A percentile compares a stretch with the other conserved stretches of the same genome.
Evolutionary conservation across 2,888 invertebrate genomes (phyloP).

Genomic region (Teinopalpus imperialis): DNA sequence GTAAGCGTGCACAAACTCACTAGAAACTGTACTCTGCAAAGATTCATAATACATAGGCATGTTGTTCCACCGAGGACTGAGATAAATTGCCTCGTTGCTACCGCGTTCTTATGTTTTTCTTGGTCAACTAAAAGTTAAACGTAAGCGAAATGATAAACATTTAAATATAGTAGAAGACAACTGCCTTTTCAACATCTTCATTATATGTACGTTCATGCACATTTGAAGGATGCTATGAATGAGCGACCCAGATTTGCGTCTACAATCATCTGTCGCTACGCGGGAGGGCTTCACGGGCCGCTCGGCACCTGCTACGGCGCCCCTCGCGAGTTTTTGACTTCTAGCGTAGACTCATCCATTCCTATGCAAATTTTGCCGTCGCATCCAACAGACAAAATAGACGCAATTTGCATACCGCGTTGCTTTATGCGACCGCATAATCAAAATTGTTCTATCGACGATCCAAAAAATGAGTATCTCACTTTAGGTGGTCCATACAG

Average conservation of each 20-base stretch:
- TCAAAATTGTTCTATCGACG: slow-evolving; percentile 39
- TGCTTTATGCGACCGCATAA: slow-evolving; percentile 60
- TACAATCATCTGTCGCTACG: slow-evolving; percentile 53
- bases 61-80: too few relatives aligned
- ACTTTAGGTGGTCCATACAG: too few relatives aligned
- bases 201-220: slow-evolving; percentile 68
- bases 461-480: slow-evolving; percentile 45
- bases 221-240: slow-evolving; percentile 67
- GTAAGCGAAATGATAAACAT: slow-evolving; percentile 42
- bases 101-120: background rate
- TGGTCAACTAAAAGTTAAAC: background rate
- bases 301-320: slow-evolving; percentile 32
- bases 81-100: too few relatives aligned
- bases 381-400: slow-evolving; percentile 67
- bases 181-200: slow-evolving; percentile 39
- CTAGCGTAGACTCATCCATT: slow-evolving; percentile 60
- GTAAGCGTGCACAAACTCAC: too few relatives aligned
- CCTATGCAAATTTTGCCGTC: slow-evolving; percentile 71
- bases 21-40: too few relatives aligned
- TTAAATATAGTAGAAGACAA: too few relatives aligned
- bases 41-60: too few relatives aligned
- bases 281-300: slow-evolving; percentile 28
- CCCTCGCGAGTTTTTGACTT: slow-evolving; percentile 58
- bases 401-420: slow-evolving; percentile 70
- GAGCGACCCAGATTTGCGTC: slow-evolving; percentile 61